These are phyloP conservation scores for Lumbricus terrestris DNA, from an alignment of 2,888 invertebrate genomes.

Conservation along the genomic window DNA sequence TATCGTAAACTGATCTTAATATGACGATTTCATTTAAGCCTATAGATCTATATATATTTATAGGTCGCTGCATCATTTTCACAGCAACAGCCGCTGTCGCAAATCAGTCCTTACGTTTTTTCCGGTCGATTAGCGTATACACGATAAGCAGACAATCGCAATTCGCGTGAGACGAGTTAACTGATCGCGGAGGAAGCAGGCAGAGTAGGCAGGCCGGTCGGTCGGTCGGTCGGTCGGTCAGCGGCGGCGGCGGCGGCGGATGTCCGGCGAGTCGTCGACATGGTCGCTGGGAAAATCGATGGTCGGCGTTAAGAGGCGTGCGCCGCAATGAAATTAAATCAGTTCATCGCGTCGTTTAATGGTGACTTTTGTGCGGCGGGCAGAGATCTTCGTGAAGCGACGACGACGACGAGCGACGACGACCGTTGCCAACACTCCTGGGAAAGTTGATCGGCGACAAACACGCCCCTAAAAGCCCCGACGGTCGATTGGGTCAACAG, in stretches of 20 bases:
- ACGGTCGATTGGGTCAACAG: slow-evolving; percentile 12
- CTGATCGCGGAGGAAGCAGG: neutral
- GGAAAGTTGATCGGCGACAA: slow-evolving; percentile 3
- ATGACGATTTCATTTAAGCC: no score
- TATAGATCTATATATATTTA: no score
- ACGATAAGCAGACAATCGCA: neutral
- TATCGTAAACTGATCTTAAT: no score
- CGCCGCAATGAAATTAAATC: slow-evolving; percentile 3
- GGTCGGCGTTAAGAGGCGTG: slow-evolving; percentile 3
- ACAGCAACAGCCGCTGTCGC: neutral
- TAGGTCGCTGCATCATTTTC: neutral
- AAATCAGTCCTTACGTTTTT: neutral
- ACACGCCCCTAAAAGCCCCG: slow-evolving; percentile 3
- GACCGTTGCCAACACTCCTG: neutral
- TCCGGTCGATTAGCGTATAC: neutral
- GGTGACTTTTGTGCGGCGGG: neutral
- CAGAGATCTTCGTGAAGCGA: neutral
- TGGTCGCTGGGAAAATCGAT: slow-evolving; percentile 3
- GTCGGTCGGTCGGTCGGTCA: neutral
- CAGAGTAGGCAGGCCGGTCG: no score
- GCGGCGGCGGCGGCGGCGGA: neutral
- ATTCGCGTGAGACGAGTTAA: neutral
- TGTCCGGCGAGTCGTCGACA: neutral
- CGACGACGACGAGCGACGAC: neutral
- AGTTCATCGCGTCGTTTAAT: neutral